A percentile compares a stretch with the other conserved stretches of the same genome.
Evolutionary conservation across 2,797 vertebrate species (phyloP).

Genomic region (Phrynocephalus vlangalii): DNA sequence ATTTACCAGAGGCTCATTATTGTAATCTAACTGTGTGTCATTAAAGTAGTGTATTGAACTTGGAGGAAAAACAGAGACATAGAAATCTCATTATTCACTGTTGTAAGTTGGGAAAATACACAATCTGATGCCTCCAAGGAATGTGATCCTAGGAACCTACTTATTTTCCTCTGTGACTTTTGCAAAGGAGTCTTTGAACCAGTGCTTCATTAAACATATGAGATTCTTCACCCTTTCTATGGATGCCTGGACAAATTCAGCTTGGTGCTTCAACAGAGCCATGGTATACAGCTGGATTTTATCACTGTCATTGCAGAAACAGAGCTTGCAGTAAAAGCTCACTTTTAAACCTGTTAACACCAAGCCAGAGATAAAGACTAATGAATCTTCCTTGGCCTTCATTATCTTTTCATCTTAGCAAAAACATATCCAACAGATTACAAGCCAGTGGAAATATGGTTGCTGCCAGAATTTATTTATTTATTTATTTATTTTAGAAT

Average conservation of each 20-base stretch:
- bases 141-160: conserved; percentile 37
- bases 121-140: conserved; percentile 9
- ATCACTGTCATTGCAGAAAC: conserved; percentile 39
- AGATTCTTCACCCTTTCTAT: conserved; percentile 43
- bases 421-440: conserved; percentile 9
- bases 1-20: too few species aligned
- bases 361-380: conserved; percentile 46
- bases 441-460: neutral
- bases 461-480: neutral
- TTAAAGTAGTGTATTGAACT: neutral
- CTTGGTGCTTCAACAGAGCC: conserved; percentile 38
- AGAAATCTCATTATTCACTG: neutral
- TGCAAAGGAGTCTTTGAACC: conserved; percentile 59
- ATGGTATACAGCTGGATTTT: conserved; percentile 57
- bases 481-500: too few species aligned
- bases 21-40: too few species aligned
- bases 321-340: conserved; percentile 46
- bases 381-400: conserved; percentile 16
- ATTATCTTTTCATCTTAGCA: conserved; percentile 22
- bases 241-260: conserved; percentile 57
- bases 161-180: conserved; percentile 45
- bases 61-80: neutral
- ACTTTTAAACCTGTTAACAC: conserved; percentile 63
- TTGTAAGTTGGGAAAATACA: neutral
- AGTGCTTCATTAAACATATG: conserved; percentile 53